Evolutionary conservation across 2,888 invertebrate genomes (phyloP).

Genomic region (Scaptomyza reducta): DNA sequence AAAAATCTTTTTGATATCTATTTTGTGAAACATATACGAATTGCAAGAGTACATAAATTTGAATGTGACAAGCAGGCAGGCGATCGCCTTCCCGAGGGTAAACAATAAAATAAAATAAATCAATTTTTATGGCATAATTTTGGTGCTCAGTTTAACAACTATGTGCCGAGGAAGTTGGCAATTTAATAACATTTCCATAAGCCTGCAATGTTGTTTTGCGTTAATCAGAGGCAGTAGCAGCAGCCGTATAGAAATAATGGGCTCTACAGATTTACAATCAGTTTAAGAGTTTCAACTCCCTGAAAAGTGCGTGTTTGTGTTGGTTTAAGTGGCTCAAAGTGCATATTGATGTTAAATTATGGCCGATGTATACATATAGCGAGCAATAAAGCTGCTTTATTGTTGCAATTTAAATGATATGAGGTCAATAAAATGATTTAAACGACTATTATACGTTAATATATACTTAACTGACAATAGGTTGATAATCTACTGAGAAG

Average conservation of each 20-base stretch:
- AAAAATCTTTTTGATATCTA: background rate
- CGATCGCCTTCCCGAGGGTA: slow-evolving; percentile 16
- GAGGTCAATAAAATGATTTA: slow-evolving; percentile 33
- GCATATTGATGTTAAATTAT: slow-evolving; percentile 66
- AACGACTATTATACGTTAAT: background rate
- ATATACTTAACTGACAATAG: slow-evolving; percentile 4
- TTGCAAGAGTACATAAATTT: background rate
- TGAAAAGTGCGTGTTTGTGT: background rate
- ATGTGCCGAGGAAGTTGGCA: slow-evolving; percentile 25
- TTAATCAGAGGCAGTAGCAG: slow-evolving; percentile 35
- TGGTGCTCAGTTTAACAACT: slow-evolving; percentile 19
- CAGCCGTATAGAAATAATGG: slow-evolving; percentile 62
- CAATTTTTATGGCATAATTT: slow-evolving; percentile 51
- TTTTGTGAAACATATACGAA: too few species aligned
- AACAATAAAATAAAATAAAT: slow-evolving; percentile 49
- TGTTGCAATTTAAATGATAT: slow-evolving; percentile 63
- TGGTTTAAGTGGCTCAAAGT: slow-evolving; percentile 58
- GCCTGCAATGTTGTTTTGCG: slow-evolving; percentile 29
- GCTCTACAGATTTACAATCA: slow-evolving; percentile 51
- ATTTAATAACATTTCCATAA: slow-evolving; percentile 51
- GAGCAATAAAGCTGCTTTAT: slow-evolving; percentile 55
- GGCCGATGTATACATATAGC: slow-evolving; percentile 29
- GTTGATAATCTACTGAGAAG: slow-evolving; percentile 14
- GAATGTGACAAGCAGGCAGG: background rate
- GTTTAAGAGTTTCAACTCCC: slow-evolving; percentile 35